Percentiles rank a stretch among this genome's conserved stretches.
Evolutionary conservation across 2,113 vertebrate species (phyloP).

Genomic region (Poicephalus gulielmi): DNA sequence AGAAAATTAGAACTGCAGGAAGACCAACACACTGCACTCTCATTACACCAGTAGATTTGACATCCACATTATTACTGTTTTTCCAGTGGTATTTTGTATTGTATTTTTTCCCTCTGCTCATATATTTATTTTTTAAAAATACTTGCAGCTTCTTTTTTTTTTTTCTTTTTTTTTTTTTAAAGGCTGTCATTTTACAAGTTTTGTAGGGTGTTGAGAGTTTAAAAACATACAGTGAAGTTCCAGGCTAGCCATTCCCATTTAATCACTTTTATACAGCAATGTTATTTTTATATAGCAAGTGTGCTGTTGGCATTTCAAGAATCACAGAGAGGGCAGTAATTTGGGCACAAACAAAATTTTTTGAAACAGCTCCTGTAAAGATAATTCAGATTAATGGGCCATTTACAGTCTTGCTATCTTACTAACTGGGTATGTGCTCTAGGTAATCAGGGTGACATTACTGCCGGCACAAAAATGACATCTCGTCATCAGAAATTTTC

Average conservation of each 20-base stretch:
- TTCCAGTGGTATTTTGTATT: background rate
- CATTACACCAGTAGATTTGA: background rate
- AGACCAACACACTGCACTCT: background rate
- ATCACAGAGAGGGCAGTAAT: conserved; percentile 73
- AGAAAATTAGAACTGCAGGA: conserved; percentile 27
- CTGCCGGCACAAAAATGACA: conserved; percentile 84
- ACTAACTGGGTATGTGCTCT: conserved; percentile 72
- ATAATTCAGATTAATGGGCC: conserved; percentile 88
- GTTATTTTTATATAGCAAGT: conserved; percentile 65
- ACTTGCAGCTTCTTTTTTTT: background rate
- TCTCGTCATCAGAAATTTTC: conserved; percentile 92
- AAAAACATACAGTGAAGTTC: conserved; percentile 28
- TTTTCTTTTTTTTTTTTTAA: background rate
- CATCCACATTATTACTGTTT: background rate
- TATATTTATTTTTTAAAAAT: background rate
- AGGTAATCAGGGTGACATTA: conserved; percentile 89
- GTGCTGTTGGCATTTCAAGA: conserved; percentile 80
- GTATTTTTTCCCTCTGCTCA: background rate
- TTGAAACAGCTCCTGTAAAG: conserved; percentile 79
- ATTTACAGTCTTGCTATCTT: conserved; percentile 74
- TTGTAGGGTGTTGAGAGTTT: background rate
- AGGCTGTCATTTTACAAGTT: background rate
- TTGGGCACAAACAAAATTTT: conserved; percentile 75
- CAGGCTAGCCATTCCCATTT: conserved; percentile 66
- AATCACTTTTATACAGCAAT: conserved; percentile 66